Evolutionary conservation across 2,113 vertebrate genomes (phyloP), one percentile per base, ranked within the genome.

Genomic region (Crypturellus undulatus): DNA sequence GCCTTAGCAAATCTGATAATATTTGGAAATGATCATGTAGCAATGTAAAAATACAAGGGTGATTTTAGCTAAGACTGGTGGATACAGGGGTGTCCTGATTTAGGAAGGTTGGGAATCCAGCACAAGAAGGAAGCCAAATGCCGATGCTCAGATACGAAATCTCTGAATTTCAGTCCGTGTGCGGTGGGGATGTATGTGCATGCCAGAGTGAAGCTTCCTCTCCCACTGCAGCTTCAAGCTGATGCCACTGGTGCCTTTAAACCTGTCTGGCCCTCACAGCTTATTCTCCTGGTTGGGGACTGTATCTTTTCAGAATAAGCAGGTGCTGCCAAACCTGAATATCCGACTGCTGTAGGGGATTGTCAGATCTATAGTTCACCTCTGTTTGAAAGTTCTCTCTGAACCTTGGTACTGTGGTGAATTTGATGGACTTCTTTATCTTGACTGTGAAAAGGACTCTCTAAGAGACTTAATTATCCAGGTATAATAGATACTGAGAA

Each of bases 351-450:
- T 28, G 60, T 19, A 40, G 36, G 43, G 59, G n/a, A 38, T 16
- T 59, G 24, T 8, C 7, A 2, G 6, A 12, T 72, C 52, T 68
- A 12, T 14, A 45, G 18, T 0, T 76, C 15, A 79, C 56, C 10
- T 6, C 11, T 81, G 6, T 24, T 65, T 51, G 17, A 63, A 71
- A 40, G 19, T 6, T 12, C 2, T 76, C 4, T 45, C 16, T 91
- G 73, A 90, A 94, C 91, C 52, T 93, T 89, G 91, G 69, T 68
- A 69, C 38, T 24, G 0, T 43, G 34, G 78, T 75, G 68, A 89
- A 40, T 94, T 73, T 79, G 38, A 69, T 90, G 24, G 51, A 67
- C 42, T 59, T 34, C 21, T 84, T 94, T 71, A 89, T 81, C 52
- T 89, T 70, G 38, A 9, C 36, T 49, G 22, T 56, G 58, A 62